Conservation (phyloP, 1,140 invertebrate species). For the Nebria ingens region DNA sequence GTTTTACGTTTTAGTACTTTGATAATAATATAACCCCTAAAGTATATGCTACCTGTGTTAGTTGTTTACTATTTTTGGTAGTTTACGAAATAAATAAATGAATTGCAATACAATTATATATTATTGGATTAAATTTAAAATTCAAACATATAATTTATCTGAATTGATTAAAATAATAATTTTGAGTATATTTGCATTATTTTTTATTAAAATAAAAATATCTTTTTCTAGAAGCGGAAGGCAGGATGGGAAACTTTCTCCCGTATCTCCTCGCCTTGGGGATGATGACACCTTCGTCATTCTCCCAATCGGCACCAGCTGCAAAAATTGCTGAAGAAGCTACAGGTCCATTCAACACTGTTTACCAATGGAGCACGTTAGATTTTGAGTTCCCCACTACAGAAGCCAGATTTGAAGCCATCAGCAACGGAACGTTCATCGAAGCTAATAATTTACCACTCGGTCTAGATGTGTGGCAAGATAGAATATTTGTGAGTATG, state of each 20-base stretch:
- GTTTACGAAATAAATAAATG: too few relatives aligned
- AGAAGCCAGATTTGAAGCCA: conserved; percentile 34
- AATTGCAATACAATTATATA: too few relatives aligned
- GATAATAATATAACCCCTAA: too few relatives aligned
- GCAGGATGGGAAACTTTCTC: conserved; percentile 15
- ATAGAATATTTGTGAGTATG: conserved; percentile 56
- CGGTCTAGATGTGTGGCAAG: conserved; percentile 54
- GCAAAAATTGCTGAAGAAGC: conserved; percentile 16
- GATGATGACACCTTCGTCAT: conserved; percentile 12
- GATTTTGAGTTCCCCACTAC: conserved; percentile 45
- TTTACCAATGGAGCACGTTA: conserved; percentile 46
- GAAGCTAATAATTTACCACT: conserved; percentile 62
- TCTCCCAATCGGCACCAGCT: not conserved
- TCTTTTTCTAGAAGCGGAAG: conserved; percentile 3
- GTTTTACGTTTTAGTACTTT: too few relatives aligned
- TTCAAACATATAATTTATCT: too few relatives aligned
- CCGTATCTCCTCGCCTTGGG: conserved; percentile 17
- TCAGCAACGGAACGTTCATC: conserved; percentile 46
- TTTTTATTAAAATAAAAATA: too few relatives aligned
- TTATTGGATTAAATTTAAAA: too few relatives aligned
- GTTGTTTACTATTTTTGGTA: too few relatives aligned
- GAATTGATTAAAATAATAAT: too few relatives aligned
- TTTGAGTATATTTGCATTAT: too few relatives aligned
- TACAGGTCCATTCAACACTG: conserved; percentile 30
- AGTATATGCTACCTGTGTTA: too few relatives aligned